A percentile compares a stretch with the other conserved stretches of the same genome.
Evolutionary conservation across 1,140 invertebrate species (phyloP).

Genomic region (Wasmannia auropunctata): DNA sequence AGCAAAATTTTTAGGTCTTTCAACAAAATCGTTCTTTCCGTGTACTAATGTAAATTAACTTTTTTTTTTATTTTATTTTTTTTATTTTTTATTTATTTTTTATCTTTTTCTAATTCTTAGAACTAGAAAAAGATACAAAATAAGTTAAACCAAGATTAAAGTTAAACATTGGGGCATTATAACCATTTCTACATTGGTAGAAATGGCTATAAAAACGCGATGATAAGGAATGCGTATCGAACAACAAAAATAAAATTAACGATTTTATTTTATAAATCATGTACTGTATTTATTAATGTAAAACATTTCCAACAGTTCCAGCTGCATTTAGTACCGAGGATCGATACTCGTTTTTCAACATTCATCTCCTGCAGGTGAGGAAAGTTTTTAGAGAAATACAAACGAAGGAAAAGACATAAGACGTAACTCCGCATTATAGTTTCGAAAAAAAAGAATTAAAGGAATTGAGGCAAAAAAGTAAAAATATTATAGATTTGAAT

Average conservation of each 20-base stretch:
- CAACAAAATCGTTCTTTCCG: no score
- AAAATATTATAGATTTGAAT: not conserved
- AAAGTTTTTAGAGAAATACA: not conserved
- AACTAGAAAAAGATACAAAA: no score
- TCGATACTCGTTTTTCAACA: conserved; percentile 86
- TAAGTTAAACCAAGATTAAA: no score
- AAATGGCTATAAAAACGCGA: no score
- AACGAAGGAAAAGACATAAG: not conserved
- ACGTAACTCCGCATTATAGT: not conserved
- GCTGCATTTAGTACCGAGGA: conserved; percentile 62
- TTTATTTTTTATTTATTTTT: no score
- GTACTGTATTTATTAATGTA: conserved; percentile 26
- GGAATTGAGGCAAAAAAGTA: not conserved
- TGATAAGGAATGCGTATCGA: not conserved
- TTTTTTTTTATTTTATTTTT: no score
- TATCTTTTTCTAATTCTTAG: no score
- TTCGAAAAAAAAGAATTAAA: not conserved
- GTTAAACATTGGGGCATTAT: no score
- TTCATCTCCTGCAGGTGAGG: conserved; percentile 84
- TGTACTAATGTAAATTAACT: no score
- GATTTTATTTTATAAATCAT: not conserved
- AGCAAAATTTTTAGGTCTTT: no score
- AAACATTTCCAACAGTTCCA: conserved; percentile 42
- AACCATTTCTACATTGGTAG: no score
- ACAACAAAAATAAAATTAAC: not conserved